phyloP scores from a whole-genome alignment of 1,140 invertebrate species.

The Thaumetopoea pityocampa region DNA sequence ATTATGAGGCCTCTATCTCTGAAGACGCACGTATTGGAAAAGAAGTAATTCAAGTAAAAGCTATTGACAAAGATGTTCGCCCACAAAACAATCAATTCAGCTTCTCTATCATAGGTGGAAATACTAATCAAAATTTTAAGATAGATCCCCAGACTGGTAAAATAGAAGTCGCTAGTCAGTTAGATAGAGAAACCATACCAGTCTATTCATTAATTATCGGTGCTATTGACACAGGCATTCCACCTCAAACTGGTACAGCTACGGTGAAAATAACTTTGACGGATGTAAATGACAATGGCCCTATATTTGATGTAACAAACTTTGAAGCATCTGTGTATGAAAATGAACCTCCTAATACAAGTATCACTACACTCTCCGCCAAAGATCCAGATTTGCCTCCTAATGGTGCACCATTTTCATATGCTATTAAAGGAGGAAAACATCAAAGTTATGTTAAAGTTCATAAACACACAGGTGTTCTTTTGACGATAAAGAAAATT shows the following conservation, averaged over 20 bases:
- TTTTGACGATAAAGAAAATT: conserved; percentile 86
- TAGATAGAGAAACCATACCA: conserved; percentile 90
- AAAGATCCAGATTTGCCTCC: conserved; percentile 93
- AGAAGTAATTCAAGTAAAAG: conserved; percentile 87
- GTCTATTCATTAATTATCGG: conserved; percentile 89
- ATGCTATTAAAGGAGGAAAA: conserved; percentile 85
- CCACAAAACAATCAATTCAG: conserved; percentile 94
- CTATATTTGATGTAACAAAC: conserved; percentile 84
- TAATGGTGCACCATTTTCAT: conserved; percentile 93
- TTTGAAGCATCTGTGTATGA: conserved; percentile 88
- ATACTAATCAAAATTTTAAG: conserved; percentile 88
- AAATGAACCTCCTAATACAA: conserved; percentile 90
- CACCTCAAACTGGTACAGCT: conserved; percentile 92
- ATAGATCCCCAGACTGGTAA: conserved; percentile 91
- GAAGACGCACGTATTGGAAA: conserved; percentile 86
- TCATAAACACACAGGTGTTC: conserved; percentile 86
- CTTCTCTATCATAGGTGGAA: conserved; percentile 92
- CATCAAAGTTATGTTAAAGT: conserved; percentile 86
- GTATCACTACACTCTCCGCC: conserved; percentile 89
- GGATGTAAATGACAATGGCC: conserved; percentile 96
- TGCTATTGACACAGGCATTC: conserved; percentile 91
- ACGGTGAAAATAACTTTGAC: conserved; percentile 85
- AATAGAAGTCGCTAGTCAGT: conserved; percentile 83
- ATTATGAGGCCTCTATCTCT: conserved; percentile 86
- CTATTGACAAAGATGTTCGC: conserved; percentile 93